These are phyloP conservation scores for Melanophora roralis DNA, from an alignment of 2,888 invertebrate genomes.

Conservation along the genomic window DNA sequence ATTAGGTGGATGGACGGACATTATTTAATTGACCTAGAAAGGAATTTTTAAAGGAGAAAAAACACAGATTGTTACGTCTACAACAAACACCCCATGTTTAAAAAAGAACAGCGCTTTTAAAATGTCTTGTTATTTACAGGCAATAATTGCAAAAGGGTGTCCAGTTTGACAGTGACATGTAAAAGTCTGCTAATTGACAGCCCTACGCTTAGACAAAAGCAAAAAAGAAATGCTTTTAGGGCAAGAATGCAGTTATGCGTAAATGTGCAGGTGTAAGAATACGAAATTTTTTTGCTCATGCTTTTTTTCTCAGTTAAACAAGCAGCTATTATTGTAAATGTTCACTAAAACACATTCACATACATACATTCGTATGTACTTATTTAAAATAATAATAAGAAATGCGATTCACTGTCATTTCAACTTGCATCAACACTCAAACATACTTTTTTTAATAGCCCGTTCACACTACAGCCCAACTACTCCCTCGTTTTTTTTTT, in stretches of 20 bases:
- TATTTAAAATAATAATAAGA: too few relatives aligned
- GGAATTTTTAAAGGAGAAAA: too few relatives aligned
- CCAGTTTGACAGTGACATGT: constrained; percentile 56
- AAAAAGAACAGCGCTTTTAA: too few relatives aligned
- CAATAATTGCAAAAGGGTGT: constrained; percentile 52
- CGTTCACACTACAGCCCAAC: not conserved
- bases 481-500: too few relatives aligned
- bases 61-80: too few relatives aligned
- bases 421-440: not conserved
- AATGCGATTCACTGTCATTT: not conserved
- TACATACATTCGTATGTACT: too few relatives aligned
- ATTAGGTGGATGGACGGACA: too few relatives aligned
- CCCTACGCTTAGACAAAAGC: not conserved
- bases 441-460: not conserved
- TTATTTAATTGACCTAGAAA: too few relatives aligned
- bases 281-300: not conserved
- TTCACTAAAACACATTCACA: not conserved
- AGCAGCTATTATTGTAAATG: constrained; percentile 49
- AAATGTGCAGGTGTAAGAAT: constrained; percentile 23
- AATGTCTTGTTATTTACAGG: constrained; percentile 52
- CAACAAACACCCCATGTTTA: too few relatives aligned
- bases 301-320: not conserved
- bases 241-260: not conserved
- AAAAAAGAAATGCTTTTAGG: constrained; percentile 18
- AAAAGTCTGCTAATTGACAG: constrained; percentile 14